Evolutionary conservation across 2,113 vertebrate species (phyloP).

Genomic region (Taurulus bubalis): DNA sequence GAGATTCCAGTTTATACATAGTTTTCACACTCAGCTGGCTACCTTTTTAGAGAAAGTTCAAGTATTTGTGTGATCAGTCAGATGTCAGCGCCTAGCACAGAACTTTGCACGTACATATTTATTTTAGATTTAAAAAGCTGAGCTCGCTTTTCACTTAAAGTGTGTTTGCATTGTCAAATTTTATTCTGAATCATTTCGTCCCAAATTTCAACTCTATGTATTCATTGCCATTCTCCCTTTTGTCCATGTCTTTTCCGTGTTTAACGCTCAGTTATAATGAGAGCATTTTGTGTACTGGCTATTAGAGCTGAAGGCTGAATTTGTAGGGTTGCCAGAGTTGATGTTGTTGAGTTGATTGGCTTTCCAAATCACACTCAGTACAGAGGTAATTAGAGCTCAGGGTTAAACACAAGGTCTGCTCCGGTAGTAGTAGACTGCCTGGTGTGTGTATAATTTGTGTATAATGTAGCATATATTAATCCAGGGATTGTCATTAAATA

Average conservation of each 20-base stretch:
- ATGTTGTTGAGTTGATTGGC: slow-evolving; percentile 10
- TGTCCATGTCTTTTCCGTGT: not conserved
- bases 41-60: not conserved
- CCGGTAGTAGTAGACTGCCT: not conserved
- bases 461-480: slow-evolving; percentile 30
- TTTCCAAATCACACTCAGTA: slow-evolving; percentile 28
- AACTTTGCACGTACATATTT: not conserved
- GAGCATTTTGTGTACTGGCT: slow-evolving; percentile 11
- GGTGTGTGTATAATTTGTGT: not conserved
- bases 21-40: not conserved
- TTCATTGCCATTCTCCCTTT: not conserved
- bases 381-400: slow-evolving; percentile 37
- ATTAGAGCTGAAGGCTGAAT: slow-evolving; percentile 19
- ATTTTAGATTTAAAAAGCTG: not conserved
- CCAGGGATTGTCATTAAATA: slow-evolving; percentile 14
- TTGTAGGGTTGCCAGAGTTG: slow-evolving; percentile 14
- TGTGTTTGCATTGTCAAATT: not conserved
- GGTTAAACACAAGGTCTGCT: slow-evolving; percentile 41
- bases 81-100: not conserved
- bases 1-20: not conserved
- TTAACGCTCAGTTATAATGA: slow-evolving; percentile 24
- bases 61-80: not conserved
- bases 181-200: not conserved
- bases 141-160: not conserved
- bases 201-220: slow-evolving; percentile 9